These are phyloP conservation scores for Dryoscopus gambensis DNA, from an alignment of 2,113 vertebrate genomes.

Conservation along the genomic window DNA sequence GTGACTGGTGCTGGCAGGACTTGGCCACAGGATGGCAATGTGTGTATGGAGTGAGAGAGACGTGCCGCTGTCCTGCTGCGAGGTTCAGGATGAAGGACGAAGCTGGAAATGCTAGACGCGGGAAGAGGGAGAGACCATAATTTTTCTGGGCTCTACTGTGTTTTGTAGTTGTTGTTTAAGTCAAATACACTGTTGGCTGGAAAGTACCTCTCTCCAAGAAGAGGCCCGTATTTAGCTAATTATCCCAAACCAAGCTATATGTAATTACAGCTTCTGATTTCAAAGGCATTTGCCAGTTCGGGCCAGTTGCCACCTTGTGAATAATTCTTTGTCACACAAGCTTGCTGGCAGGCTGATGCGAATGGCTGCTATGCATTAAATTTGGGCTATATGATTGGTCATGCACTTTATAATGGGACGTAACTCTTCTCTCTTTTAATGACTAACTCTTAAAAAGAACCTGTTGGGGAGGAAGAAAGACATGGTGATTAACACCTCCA, in stretches of 20 bases:
- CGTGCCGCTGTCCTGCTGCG: neutral
- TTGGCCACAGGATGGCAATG: constrained; percentile 37
- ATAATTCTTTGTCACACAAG: constrained; percentile 9
- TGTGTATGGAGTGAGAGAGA: neutral
- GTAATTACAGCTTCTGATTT: constrained; percentile 39
- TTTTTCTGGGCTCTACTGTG: neutral
- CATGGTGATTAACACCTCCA: neutral
- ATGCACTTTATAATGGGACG: neutral
- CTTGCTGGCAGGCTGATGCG: neutral
- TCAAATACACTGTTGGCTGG: neutral
- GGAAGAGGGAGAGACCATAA: neutral
- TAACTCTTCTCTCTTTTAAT: neutral
- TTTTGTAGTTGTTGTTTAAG: neutral
- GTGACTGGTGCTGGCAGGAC: neutral
- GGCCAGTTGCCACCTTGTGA: neutral
- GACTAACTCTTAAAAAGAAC: neutral
- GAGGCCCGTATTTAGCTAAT: neutral
- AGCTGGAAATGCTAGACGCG: neutral
- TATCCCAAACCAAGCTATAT: neutral
- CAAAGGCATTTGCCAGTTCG: neutral
- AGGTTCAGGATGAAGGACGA: neutral
- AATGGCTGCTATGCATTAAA: neutral
- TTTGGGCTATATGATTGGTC: neutral
- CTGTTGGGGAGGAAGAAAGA: neutral
- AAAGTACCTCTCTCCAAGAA: neutral